Conservation (phyloP, 2,113 vertebrate genomes). For the Garra rufa region DNA sequence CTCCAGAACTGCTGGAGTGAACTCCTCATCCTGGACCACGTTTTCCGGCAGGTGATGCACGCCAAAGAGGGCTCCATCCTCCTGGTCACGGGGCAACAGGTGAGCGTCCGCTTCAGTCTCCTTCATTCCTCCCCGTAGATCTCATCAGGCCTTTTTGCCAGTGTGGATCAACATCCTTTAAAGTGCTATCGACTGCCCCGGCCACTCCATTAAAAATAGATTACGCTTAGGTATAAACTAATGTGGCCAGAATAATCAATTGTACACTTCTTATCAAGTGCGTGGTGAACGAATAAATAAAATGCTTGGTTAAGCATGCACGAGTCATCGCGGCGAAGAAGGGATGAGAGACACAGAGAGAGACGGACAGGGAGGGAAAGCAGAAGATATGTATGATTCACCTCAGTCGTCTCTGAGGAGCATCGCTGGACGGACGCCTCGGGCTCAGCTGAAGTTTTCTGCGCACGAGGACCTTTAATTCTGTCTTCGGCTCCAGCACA, state of each 20-base stretch:
- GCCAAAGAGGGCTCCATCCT: slow-evolving; percentile 95
- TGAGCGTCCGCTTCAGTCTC: slow-evolving; percentile 71
- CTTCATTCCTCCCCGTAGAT: slow-evolving; percentile 30
- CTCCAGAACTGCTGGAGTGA: slow-evolving; percentile 99
- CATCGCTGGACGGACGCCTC: slow-evolving; percentile 62
- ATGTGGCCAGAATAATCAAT: slow-evolving; percentile 70
- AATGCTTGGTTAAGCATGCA: slow-evolving; percentile 58
- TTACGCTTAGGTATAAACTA: slow-evolving; percentile 67
- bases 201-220: slow-evolving; percentile 72
- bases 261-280: slow-evolving; percentile 62
- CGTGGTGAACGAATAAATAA: slow-evolving; percentile 57
- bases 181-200: slow-evolving; percentile 65
- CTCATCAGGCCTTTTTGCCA: slow-evolving; percentile 54
- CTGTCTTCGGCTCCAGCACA: slow-evolving; percentile 40
- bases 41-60: slow-evolving; percentile 96
- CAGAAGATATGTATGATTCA: slow-evolving; percentile 61
- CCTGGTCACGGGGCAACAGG: slow-evolving; percentile 96
- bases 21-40: slow-evolving; percentile 95
- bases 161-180: slow-evolving; percentile 59
- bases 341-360: slow-evolving; percentile 43
- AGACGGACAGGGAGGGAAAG: slow-evolving; percentile 42
- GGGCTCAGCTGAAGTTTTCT: slow-evolving; percentile 63
- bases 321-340: slow-evolving; percentile 54
- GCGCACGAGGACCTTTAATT: slow-evolving; percentile 58
- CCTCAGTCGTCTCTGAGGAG: slow-evolving; percentile 60